Evolutionary conservation across 2,797 vertebrate genomes (phyloP).

Genomic region (Hafferia zeledoni): DNA sequence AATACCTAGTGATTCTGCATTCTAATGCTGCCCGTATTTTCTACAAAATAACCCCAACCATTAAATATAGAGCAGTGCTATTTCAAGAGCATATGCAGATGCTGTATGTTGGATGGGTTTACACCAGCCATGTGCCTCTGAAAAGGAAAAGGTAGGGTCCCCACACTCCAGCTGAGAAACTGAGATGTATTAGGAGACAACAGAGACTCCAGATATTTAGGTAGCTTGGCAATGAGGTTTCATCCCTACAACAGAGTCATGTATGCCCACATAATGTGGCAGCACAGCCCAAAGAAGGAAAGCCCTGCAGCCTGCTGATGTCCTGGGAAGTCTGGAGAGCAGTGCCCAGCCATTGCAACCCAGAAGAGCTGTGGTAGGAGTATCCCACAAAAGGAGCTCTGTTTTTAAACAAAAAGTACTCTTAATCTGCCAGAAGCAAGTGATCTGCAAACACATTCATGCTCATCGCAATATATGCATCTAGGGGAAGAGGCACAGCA

Average conservation of each 20-base stretch:
- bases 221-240: not conserved
- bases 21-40: not conserved
- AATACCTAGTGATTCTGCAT: not conserved
- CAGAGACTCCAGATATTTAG: not conserved
- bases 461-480: not conserved
- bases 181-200: not conserved
- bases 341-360: fast-evolving
- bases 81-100: not conserved
- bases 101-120: not conserved
- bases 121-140: not conserved
- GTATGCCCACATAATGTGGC: not conserved
- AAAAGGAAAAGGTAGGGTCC: not conserved
- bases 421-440: not conserved
- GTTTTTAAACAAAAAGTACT: not conserved
- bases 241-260: not conserved
- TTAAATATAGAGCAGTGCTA: not conserved
- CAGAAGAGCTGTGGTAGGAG: not conserved
- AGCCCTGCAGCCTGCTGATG: not conserved
- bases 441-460: not conserved
- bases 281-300: not conserved
- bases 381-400: not conserved
- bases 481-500: not conserved
- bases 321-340: not conserved
- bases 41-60: not conserved
- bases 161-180: not conserved